Evolutionary conservation across 1,140 invertebrate species (phyloP), one percentile per base, ranked within the genome.

Genomic region (Gryon sp.): DNA sequence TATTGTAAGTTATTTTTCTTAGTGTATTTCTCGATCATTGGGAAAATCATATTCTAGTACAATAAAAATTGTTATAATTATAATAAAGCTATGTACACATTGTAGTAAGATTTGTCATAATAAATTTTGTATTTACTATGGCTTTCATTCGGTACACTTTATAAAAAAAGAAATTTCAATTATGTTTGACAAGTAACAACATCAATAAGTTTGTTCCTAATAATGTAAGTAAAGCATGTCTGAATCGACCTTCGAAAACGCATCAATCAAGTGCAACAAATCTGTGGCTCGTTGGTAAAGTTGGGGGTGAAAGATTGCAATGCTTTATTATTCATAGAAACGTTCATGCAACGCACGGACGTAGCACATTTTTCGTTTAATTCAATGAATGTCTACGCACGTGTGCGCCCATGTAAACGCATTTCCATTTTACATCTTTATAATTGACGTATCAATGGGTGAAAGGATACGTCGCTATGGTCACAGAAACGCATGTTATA

Each of bases 391-490:
- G 68, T 72, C 68, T 48, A 48, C 50, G 50, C 57, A 48, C 68
- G n/a, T n/a, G 50, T 72, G 68, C 46, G 68, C 38, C 45, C 38
- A 46, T 62, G 57, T 72, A 72, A 50, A 72, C 57, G 68, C 68
- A 72, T 72, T 79, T 78, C 65, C 70, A 70, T 59, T 73, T 63
- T 60, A 70, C 72, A 76, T 66, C 66, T 55, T 73, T 76, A 77
- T 80, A 80, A 80, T 80, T 80, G 78, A 80, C 74, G 74, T 74
- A 77, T 80, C 74, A 80, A 77, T 74, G 78, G 59, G 59, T 74
- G 65, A 80, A 74, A 63, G 70, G 69, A 57, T 65, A 55, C 60
- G 65, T 77, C 63, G 72, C 50, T 72, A 53, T 36, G 69, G 59
- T 65, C 59, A 53, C 46, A 76, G 53, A 41, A 76, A 72, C 66